Evolutionary conservation across 2,888 invertebrate genomes (phyloP).

Genomic region (Melanophora roralis): DNA sequence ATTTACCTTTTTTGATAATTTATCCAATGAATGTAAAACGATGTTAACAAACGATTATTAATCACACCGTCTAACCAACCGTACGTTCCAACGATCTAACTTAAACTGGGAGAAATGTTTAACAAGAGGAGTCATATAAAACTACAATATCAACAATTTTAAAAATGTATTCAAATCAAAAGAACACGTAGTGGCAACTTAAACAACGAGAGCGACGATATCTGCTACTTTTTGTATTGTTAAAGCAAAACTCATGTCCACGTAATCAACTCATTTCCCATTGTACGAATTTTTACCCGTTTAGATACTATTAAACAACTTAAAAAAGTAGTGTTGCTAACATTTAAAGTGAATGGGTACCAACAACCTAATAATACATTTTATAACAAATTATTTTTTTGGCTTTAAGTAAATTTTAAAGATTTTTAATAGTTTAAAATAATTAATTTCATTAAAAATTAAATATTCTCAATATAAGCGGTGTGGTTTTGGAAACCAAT

Average conservation of each 20-base stretch:
- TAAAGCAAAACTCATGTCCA: slow-evolving; percentile 39
- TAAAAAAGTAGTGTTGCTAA: not conserved
- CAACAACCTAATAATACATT: no score
- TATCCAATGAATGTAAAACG: slow-evolving; percentile 49
- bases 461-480: no score
- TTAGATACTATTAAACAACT: not conserved
- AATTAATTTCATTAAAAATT: no score
- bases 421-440: no score
- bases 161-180: not conserved
- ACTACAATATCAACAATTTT: slow-evolving; percentile 31
- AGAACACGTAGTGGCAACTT: not conserved
- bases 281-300: slow-evolving; percentile 26
- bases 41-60: not conserved
- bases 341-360: not conserved
- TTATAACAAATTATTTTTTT: no score
- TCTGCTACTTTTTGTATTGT: not conserved
- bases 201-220: not conserved
- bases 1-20: slow-evolving; percentile 47
- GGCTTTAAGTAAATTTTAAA: no score
- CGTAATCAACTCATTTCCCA: slow-evolving; percentile 37
- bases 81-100: slow-evolving; percentile 36
- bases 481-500: no score
- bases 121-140: slow-evolving; percentile 30
- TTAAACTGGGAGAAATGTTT: slow-evolving; percentile 49
- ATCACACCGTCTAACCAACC: slow-evolving; percentile 24